phyloP scores from a whole-genome alignment of 2,888 invertebrate genomes.

The Acanthacorydalis orientalis region DNA sequence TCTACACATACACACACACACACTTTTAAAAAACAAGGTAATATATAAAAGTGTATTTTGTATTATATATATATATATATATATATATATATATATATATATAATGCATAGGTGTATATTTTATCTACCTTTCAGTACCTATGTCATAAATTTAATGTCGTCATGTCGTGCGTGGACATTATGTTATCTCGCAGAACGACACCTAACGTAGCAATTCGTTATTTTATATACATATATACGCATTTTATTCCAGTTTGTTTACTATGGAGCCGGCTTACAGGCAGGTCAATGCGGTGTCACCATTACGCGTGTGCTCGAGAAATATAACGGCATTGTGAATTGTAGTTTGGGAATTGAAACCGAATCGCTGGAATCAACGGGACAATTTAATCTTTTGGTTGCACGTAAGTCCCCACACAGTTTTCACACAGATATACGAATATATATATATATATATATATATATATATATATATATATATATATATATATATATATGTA shows the following conservation, averaged over 20 bases:
- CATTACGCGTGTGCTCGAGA: constrained; percentile 43
- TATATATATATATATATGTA: not conserved
- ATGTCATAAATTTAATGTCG: too few species aligned
- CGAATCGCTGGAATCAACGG: constrained; percentile 38
- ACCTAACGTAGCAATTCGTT: too few species aligned
- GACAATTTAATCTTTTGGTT: constrained; percentile 44
- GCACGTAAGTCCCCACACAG: constrained; percentile 42
- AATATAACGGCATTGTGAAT: constrained; percentile 51
- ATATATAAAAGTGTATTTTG: too few species aligned
- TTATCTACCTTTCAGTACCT: too few species aligned
- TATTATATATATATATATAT: too few species aligned
- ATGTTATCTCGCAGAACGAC: too few species aligned
- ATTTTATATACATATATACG: too few species aligned
- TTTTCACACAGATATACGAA: not conserved
- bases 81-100: too few species aligned
- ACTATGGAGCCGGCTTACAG: constrained; percentile 32
- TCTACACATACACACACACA: too few species aligned
- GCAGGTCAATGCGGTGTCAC: constrained; percentile 56
- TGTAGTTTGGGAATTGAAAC: constrained; percentile 44
- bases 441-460: constrained; percentile 4
- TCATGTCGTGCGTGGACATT: too few species aligned
- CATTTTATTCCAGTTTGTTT: constrained; percentile 13
- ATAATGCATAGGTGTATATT: too few species aligned
- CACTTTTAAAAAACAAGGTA: too few species aligned
- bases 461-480: not conserved